Evolutionary conservation across 2,797 vertebrate species (phyloP).

Genomic region (Huso huso): DNA sequence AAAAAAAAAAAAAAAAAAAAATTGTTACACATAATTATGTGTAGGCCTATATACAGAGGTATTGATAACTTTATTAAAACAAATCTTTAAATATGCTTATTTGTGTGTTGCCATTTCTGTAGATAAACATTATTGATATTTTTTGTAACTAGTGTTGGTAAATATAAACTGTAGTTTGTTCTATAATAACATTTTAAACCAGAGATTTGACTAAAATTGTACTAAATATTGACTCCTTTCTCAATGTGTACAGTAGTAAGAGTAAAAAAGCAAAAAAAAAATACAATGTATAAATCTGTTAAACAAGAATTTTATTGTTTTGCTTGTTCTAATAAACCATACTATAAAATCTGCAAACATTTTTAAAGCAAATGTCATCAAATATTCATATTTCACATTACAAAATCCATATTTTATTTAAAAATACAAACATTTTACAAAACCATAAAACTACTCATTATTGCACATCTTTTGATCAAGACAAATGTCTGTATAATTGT

Average conservation of each 20-base stretch:
- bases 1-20: too few species aligned
- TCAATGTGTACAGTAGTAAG: neutral
- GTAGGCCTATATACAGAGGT: too few species aligned
- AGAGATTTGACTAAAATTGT: too few species aligned
- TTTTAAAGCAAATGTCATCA: conserved; percentile 59
- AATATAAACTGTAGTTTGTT: too few species aligned
- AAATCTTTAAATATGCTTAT: too few species aligned
- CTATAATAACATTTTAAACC: too few species aligned
- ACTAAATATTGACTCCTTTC: neutral
- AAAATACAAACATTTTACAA: conserved; percentile 92
- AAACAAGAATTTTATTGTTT: neutral
- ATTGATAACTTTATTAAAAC: too few species aligned
- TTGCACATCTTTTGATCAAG: conserved; percentile 94
- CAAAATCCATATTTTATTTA: conserved; percentile 57
- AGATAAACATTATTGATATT: too few species aligned
- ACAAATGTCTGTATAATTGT: conserved; percentile 66
- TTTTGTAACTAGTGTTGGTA: too few species aligned
- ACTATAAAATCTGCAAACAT: conserved; percentile 64
- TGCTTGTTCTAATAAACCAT: conserved; percentile 50
- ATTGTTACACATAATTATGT: too few species aligned
- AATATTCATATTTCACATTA: conserved; percentile 48
- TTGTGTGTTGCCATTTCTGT: too few species aligned
- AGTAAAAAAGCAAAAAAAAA: neutral
- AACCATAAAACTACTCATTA: conserved; percentile 89
- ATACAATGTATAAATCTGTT: conserved; percentile 16